A percentile compares a stretch with the other conserved stretches of the same genome.
Evolutionary conservation across 92 coral and sea anemone species (phyloP).

Genomic region (Palythoa caribaeorum): DNA sequence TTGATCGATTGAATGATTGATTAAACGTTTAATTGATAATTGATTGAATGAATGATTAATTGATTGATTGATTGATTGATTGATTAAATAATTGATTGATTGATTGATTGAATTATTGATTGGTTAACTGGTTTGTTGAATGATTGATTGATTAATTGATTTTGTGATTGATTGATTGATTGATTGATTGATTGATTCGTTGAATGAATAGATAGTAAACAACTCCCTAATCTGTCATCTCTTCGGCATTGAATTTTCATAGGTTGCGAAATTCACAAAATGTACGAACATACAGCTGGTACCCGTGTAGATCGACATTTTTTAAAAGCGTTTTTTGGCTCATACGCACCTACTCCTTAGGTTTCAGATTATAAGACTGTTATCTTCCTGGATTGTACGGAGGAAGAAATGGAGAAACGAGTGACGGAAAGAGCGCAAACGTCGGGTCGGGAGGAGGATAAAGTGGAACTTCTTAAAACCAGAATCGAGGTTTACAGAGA

Average conservation of each 20-base stretch:
- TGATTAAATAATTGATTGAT: no score
- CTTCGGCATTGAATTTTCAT: not conserved
- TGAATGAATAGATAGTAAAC: not conserved
- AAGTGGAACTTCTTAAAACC: slow-evolving; percentile 70
- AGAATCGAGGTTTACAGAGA: slow-evolving; percentile 78
- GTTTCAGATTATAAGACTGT: slow-evolving; percentile 80
- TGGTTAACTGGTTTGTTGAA: no score
- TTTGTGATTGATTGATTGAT: not conserved
- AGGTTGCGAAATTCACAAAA: no score
- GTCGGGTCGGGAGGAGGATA: slow-evolving; percentile 62
- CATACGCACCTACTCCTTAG: slow-evolving; percentile 35
- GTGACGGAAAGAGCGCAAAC: slow-evolving; percentile 61
- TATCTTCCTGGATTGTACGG: slow-evolving; percentile 71
- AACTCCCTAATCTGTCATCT: not conserved
- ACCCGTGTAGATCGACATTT: not conserved
- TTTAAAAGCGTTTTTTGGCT: not conserved
- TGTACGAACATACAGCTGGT: not conserved
- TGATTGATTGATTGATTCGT: not conserved
- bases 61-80: no score
- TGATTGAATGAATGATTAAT: no score
- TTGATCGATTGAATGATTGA: no score
- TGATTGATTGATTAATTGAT: not conserved
- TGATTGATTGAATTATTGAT: no score
- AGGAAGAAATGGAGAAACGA: slow-evolving; percentile 76
- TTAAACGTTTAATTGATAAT: no score